Conservation (phyloP, 92 coral and sea anemone species). For the Heteractis magnifica region DNA sequence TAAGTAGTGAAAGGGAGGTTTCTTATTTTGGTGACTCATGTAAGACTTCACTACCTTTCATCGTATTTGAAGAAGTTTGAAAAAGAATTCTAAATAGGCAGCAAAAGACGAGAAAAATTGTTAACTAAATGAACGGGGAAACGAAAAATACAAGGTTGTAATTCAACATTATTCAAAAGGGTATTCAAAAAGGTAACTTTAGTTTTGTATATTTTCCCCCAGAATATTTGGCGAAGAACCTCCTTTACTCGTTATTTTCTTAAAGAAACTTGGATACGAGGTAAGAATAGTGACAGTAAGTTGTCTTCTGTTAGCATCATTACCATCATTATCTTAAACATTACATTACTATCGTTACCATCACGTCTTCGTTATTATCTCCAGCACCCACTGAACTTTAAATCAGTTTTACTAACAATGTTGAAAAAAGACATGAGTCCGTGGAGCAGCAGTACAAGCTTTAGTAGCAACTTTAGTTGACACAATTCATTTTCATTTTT, state of each 20-base stretch:
- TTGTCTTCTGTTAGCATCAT: neutral
- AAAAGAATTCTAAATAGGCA: no score
- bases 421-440: no score
- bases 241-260: conserved; percentile 83
- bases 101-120: no score
- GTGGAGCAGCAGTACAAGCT: no score
- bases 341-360: neutral
- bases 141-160: no score
- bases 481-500: neutral
- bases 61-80: no score
- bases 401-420: no score
- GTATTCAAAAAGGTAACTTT: neutral
- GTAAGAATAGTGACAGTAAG: conserved; percentile 36
- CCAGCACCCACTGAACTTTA: neutral
- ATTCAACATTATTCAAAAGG: no score
- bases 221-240: conserved; percentile 98
- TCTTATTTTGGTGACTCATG: neutral
- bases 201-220: neutral
- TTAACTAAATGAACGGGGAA: no score
- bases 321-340: neutral
- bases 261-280: conserved; percentile 96
- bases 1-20: conserved; percentile 17
- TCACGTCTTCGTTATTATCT: neutral
- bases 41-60: no score
- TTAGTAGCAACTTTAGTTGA: no score